Percentiles rank a stretch among this genome's conserved stretches.
phyloP scores from a whole-genome alignment of 2,888 invertebrate genomes.

The Teinopalpus imperialis region DNA sequence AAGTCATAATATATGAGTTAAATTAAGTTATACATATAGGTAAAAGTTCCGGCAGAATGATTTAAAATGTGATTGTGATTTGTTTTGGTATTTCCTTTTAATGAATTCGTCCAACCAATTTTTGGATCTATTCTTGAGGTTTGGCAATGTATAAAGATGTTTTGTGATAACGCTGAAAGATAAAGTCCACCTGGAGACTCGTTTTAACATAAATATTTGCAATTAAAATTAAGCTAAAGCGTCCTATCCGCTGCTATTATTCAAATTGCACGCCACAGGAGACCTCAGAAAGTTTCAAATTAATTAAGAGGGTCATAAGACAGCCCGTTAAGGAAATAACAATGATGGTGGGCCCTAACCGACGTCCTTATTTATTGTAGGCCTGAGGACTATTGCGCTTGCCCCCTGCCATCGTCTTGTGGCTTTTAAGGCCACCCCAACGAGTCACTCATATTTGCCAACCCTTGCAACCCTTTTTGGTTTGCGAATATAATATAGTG shows the following conservation, averaged over 20 bases:
- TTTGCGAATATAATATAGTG: slow-evolving; percentile 46
- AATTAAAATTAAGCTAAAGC: slow-evolving; percentile 77
- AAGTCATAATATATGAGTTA: background rate
- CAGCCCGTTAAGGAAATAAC: slow-evolving; percentile 80
- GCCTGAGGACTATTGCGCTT: slow-evolving; percentile 61
- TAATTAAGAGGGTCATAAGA: slow-evolving; percentile 81
- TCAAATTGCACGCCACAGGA: slow-evolving; percentile 79
- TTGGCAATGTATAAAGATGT: background rate
- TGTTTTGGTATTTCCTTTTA: no score
- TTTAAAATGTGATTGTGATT: no score
- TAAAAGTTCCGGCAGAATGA: no score
- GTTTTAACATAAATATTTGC: slow-evolving; percentile 81
- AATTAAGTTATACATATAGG: no score
- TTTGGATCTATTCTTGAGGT: no score
- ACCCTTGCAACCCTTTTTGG: slow-evolving; percentile 47
- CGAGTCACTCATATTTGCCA: slow-evolving; percentile 47
- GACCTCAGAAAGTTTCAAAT: slow-evolving; percentile 81
- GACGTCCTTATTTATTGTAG: slow-evolving; percentile 70
- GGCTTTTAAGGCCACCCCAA: slow-evolving; percentile 50
- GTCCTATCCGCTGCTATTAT: slow-evolving; percentile 78
- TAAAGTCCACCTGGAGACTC: slow-evolving; percentile 45
- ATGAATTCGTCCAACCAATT: no score
- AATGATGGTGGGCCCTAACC: slow-evolving; percentile 64
- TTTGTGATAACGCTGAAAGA: slow-evolving; percentile 6
- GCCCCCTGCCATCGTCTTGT: slow-evolving; percentile 61